These are phyloP conservation scores for Microcebus lehilahytsara DNA, from an alignment of 2,113 vertebrate genomes.

Conservation along the genomic window DNA sequence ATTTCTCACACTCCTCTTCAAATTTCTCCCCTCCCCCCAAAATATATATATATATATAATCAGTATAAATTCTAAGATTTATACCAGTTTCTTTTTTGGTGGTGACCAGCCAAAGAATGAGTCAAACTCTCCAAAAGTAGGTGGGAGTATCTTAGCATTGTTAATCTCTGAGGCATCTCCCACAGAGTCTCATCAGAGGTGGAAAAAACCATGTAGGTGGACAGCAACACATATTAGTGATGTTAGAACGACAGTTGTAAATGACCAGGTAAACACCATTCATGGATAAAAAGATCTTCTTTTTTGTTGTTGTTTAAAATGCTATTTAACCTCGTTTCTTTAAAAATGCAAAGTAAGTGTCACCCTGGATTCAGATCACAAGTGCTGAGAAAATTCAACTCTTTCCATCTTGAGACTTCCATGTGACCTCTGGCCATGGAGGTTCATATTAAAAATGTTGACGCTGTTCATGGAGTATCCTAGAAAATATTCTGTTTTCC, in stretches of 20 bases:
- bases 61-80: not conserved
- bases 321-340: not conserved
- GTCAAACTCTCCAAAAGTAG: slow-evolving; percentile 9
- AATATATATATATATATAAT: not conserved
- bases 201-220: not conserved
- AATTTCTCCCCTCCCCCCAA: not conserved
- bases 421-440: not conserved
- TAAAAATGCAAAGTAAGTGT: slow-evolving; percentile 22
- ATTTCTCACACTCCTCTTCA: slow-evolving; percentile 28
- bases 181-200: not conserved
- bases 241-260: not conserved
- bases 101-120: slow-evolving; percentile 25
- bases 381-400: slow-evolving; percentile 18
- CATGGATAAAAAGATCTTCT: not conserved
- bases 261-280: not conserved
- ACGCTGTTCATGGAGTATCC: not conserved
- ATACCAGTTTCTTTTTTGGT: not conserved
- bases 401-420: slow-evolving; percentile 38
- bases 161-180: not conserved
- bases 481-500: not conserved
- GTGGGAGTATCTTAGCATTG: not conserved
- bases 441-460: not conserved
- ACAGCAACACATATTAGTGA: not conserved
- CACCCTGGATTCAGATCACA: not conserved
- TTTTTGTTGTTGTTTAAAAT: not conserved